Percentiles rank a stretch among this genome's conserved stretches.
These are phyloP conservation scores for Agrotis ipsilon DNA, from an alignment of 2,888 invertebrate genomes.

Conservation along the genomic window DNA sequence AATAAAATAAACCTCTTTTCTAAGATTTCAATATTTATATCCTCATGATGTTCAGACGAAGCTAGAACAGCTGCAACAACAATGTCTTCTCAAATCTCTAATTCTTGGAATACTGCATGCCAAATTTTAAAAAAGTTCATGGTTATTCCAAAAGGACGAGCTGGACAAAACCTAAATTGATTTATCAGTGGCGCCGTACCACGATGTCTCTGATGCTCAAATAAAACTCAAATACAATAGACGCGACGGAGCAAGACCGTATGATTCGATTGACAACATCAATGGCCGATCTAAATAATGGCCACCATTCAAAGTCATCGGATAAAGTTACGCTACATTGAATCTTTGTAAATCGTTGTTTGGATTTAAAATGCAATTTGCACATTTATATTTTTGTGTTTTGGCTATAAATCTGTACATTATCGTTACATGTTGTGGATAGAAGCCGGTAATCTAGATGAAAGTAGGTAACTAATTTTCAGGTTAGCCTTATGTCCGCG, in stretches of 20 bases:
- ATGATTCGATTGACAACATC: slow-evolving; percentile 60
- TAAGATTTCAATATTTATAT: neutral
- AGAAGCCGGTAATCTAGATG: neutral
- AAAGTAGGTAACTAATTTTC: neutral
- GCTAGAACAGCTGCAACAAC: neutral
- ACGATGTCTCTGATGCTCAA: slow-evolving; percentile 47
- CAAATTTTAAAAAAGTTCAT: no score
- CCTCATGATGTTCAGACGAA: neutral
- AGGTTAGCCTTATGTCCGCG: neutral
- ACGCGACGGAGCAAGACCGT: slow-evolving; percentile 56
- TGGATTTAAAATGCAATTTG: slow-evolving; percentile 46
- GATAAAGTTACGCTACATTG: slow-evolving; percentile 57
- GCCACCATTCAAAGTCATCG: slow-evolving; percentile 55
- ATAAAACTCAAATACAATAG: slow-evolving; percentile 60
- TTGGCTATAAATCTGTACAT: slow-evolving; percentile 5
- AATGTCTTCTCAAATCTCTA: neutral
- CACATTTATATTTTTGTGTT: slow-evolving; percentile 24
- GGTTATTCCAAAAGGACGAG: neutral
- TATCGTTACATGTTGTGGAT: slow-evolving; percentile 8
- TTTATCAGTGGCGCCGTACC: slow-evolving; percentile 38
- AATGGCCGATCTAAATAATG: slow-evolving; percentile 62
- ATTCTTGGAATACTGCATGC: neutral
- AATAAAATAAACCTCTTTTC: neutral
- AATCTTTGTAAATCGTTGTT: slow-evolving; percentile 47
- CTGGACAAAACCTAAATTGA: slow-evolving; percentile 47